Base-by-base conservation (phyloP, 64 coral and sea anemone species). In the Astreopora myriophthalma region DNA sequence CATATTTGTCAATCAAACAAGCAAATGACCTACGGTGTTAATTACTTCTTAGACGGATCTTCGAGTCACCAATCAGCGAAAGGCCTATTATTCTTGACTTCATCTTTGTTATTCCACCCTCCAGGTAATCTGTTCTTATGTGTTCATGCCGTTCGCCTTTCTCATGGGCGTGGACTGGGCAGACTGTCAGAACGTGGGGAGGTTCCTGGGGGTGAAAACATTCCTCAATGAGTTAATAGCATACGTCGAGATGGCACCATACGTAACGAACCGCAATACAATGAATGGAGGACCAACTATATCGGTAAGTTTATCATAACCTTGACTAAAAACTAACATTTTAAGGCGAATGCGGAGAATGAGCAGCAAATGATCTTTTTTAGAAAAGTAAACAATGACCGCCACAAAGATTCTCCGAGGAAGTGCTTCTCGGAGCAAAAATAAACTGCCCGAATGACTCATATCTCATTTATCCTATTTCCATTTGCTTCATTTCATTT, bases 101-200 rank as follows among this genome's bases (percentile, higher is more conserved):
- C 28, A 17, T 19, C 12, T 62, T 32, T 37, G 1, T 64, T 52
- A 35, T 34, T 58, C 26, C n/a, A 24, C 29, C n/a, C 39, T 60
- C 72, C 67, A 98, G 95, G 71, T 71, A 68, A 98, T 98, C 33
- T 98, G 95, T 30, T 98, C 95, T 0, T 98, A 94, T 17, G 11
- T 94, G 39, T 94, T 98, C 29, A 88, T 94, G 87, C 95, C 95
- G 6, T 88, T 98, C 67, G 95, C 95, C 3, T 98, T 98, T 65
- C 87, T 98, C 46, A 98, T 98, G 95, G 95, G 95, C 8, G 92
- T 98, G 26, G 95, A 98, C 29, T 91, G 83, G 92, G 82, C 71
- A 22, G 95, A 98, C 38, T 98, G 95, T 23, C 46, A 90, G 17
- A 58, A 69, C n/a, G 80, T 98, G 38, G 92, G 87, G 34, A 94